Evolutionary conservation across 1,140 invertebrate species (phyloP).

Genomic region (Psilanteris sp.): DNA sequence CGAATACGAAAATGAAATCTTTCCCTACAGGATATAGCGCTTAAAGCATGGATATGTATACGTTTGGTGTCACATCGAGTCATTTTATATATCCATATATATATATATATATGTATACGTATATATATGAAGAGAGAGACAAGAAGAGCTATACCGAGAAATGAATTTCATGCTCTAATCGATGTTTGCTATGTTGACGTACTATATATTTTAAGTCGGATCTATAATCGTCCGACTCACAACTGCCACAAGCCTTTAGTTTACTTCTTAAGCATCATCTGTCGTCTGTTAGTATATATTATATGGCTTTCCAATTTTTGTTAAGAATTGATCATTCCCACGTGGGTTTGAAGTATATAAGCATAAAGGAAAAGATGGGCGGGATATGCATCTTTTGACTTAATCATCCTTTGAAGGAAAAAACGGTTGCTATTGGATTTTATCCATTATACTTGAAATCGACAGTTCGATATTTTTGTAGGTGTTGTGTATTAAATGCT

Average conservation of each 20-base stretch:
- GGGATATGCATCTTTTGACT: conserved; percentile 14
- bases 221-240: conserved; percentile 32
- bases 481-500: conserved; percentile 16
- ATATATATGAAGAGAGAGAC: conserved; percentile 39
- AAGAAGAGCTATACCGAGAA: conserved; percentile 41
- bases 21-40: conserved; percentile 38
- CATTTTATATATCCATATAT: too few relatives aligned
- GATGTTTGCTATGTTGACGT: conserved; percentile 58
- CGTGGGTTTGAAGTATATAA: conserved; percentile 1
- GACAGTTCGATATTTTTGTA: conserved; percentile 28
- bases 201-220: conserved; percentile 54
- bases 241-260: conserved; percentile 57
- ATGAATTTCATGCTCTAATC: conserved; percentile 60
- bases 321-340: conserved; percentile 50
- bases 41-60: too few relatives aligned
- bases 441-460: conserved; percentile 43
- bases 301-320: conserved; percentile 45
- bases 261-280: conserved; percentile 57
- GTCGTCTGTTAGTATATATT: conserved; percentile 45
- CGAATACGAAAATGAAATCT: conserved; percentile 14
- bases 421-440: conserved; percentile 19
- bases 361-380: conserved; percentile 16
- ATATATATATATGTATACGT: too few relatives aligned
- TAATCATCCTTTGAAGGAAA: conserved; percentile 34
- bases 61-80: conserved; percentile 22